Evolutionary conservation across 2,113 vertebrate genomes (phyloP).

Genomic region (Hypanus sabinus): DNA sequence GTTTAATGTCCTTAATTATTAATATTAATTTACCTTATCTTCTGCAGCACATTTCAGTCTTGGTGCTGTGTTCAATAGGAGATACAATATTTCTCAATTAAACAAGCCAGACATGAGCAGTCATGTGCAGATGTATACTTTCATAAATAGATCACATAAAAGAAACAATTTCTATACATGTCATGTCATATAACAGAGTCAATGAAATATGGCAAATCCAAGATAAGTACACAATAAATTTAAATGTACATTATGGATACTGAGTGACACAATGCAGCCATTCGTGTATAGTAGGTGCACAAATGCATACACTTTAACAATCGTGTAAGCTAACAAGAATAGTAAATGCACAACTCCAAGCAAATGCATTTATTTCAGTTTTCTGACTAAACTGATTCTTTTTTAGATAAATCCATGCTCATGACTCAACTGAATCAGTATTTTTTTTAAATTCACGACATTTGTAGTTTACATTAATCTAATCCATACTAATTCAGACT

Average conservation of each 20-base stretch:
- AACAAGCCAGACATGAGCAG: neutral
- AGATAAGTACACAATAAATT: neutral
- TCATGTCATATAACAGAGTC: neutral
- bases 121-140: neutral
- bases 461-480: neutral
- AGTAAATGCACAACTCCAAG: neutral
- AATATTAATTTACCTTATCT: neutral
- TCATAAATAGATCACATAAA: too few relatives aligned
- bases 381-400: neutral
- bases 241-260: neutral
- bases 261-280: neutral
- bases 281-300: neutral
- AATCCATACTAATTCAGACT: neutral
- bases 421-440: neutral
- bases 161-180: neutral
- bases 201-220: neutral
- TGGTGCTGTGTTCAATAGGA: neutral
- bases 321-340: neutral
- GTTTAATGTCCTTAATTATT: neutral
- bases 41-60: neutral
- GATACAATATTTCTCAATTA: neutral
- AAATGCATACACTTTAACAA: neutral
- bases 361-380: neutral
- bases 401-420: neutral
- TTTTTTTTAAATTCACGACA: neutral